Percentiles rank a stretch among this genome's conserved stretches.
Conservation (phyloP, 53 echinoderm and acorn worm genomes). For the Actinopyga echinites region DNA sequence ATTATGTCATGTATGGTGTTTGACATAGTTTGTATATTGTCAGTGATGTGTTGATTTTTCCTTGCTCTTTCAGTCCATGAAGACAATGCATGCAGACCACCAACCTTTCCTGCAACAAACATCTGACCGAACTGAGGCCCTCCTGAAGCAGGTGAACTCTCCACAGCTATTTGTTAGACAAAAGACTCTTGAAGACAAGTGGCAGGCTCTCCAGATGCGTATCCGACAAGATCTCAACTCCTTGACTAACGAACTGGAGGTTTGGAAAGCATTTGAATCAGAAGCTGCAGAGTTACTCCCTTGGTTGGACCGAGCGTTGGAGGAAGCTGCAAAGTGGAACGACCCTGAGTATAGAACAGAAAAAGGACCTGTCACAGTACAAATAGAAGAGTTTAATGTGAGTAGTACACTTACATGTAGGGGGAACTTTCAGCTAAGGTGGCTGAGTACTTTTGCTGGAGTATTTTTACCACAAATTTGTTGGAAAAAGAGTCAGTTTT, state of each 20-base stretch:
- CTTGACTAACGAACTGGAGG: constrained; percentile 70
- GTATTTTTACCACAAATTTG: no score
- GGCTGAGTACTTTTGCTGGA: no score
- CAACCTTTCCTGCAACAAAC: constrained; percentile 79
- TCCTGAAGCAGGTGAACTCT: constrained; percentile 69
- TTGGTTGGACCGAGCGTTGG: constrained; percentile 66
- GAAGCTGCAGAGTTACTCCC: constrained; percentile 69
- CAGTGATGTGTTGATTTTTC: neutral
- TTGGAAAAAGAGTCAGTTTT: no score
- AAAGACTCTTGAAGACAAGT: constrained; percentile 69
- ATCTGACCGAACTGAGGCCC: constrained; percentile 54
- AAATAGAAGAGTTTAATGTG: constrained; percentile 89
- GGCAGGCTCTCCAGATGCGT: constrained; percentile 72
- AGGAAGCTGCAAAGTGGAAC: constrained; percentile 63
- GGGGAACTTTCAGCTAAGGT: no score
- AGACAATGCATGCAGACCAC: constrained; percentile 66
- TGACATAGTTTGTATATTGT: no score
- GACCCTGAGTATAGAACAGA: constrained; percentile 52
- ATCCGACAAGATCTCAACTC: constrained; percentile 76
- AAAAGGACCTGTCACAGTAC: constrained; percentile 65
- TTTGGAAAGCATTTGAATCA: constrained; percentile 85
- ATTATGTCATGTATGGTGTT: no score
- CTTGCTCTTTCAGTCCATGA: constrained; percentile 74
- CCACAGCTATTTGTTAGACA: constrained; percentile 72
- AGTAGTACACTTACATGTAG: neutral